phyloP scores from a whole-genome alignment of 2,113 vertebrate genomes.

The Podocnemis expansa region DNA sequence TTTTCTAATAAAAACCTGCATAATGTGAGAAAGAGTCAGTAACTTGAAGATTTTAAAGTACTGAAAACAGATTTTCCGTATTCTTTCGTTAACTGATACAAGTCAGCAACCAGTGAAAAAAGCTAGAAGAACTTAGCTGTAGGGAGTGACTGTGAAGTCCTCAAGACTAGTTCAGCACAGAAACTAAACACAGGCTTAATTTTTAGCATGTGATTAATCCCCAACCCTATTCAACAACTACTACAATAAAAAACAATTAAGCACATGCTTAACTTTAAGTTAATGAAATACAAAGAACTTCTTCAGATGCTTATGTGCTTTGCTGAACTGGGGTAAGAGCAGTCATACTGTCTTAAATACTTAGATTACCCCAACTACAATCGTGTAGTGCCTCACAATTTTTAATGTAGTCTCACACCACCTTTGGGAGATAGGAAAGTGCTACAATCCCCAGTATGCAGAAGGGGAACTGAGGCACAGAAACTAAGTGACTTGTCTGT shows the following conservation, averaged over 20 bases:
- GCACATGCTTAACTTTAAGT: background rate
- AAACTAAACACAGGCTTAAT: background rate
- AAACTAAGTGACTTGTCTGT: too few relatives aligned
- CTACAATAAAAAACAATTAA: background rate
- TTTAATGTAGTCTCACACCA: too few relatives aligned
- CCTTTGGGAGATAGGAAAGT: too few relatives aligned
- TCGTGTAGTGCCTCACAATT: too few relatives aligned
- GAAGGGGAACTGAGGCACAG: too few relatives aligned
- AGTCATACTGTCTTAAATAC: background rate
- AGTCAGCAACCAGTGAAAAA: background rate
- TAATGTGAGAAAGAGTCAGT: slow-evolving; percentile 49
- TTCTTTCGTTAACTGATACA: slow-evolving; percentile 20
- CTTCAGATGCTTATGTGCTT: background rate
- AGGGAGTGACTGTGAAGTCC: background rate
- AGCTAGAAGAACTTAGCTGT: background rate
- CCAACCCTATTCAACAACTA: background rate
- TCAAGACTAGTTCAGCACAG: background rate
- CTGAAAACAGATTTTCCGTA: background rate
- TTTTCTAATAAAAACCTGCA: slow-evolving; percentile 58
- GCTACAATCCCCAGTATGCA: too few relatives aligned
- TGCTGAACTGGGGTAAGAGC: background rate
- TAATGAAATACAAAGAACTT: background rate
- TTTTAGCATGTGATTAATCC: background rate
- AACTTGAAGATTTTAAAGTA: slow-evolving; percentile 31
- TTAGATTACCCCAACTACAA: too few relatives aligned